These are phyloP conservation scores for Notolepis coatsorum DNA, from an alignment of 2,797 vertebrate species.

Conservation along the genomic window DNA sequence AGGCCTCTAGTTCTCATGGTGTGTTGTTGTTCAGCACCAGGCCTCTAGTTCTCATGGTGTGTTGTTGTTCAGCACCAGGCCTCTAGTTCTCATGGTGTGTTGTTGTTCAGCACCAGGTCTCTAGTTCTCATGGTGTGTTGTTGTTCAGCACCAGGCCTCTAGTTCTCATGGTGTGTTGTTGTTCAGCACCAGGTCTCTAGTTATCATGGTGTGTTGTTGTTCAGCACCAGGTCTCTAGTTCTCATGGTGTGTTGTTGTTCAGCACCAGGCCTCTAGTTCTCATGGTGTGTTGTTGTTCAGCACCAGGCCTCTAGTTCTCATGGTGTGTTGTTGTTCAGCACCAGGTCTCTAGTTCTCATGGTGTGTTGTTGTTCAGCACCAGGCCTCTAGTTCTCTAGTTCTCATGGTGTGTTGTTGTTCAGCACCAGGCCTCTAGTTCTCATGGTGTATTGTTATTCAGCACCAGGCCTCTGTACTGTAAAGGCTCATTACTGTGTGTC, in stretches of 20 bases:
- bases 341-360: too few relatives aligned
- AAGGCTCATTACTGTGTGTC: constrained; percentile 55
- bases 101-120: background rate
- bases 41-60: too few relatives aligned
- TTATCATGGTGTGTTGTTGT: background rate
- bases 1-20: background rate
- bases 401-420: background rate
- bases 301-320: too few relatives aligned
- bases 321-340: too few relatives aligned
- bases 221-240: background rate
- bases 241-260: too few relatives aligned
- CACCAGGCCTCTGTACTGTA: constrained; percentile 42
- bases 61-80: too few relatives aligned
- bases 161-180: background rate
- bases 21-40: background rate
- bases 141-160: too few relatives aligned
- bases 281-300: background rate
- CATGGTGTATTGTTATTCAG: constrained; percentile 18
- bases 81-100: background rate
- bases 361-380: background rate
- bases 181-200: background rate
- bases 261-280: background rate
- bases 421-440: background rate
- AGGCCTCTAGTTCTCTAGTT: background rate
- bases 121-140: too few relatives aligned